phyloP scores from a whole-genome alignment of 2,113 vertebrate genomes.

The Scatophagus argus region DNA sequence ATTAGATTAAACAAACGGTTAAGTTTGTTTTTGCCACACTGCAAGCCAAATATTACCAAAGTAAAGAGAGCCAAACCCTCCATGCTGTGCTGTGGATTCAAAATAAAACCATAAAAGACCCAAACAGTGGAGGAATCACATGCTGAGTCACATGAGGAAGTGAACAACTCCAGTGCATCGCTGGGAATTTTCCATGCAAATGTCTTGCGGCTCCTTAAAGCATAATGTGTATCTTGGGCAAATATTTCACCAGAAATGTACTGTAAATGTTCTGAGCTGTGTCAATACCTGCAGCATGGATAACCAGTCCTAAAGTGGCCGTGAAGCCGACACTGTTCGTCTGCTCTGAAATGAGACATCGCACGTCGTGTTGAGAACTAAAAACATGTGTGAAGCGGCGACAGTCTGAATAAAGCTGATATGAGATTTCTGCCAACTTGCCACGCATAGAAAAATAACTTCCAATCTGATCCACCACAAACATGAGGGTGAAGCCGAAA shows the following conservation, averaged over 20 bases:
- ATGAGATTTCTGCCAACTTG: constrained; percentile 44
- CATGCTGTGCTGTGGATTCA: neutral
- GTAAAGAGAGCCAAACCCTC: neutral
- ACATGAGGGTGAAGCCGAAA: constrained; percentile 86
- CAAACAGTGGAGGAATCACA: constrained; percentile 35
- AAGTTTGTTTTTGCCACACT: neutral
- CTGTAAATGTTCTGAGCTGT: neutral
- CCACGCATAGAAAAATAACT: constrained; percentile 78
- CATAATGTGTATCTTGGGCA: neutral
- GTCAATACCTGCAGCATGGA: constrained; percentile 85
- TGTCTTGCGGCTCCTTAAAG: neutral
- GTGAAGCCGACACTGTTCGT: constrained; percentile 75
- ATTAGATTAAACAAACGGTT: neutral
- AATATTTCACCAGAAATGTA: neutral
- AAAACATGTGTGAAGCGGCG: too few relatives aligned
- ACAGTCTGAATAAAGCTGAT: neutral
- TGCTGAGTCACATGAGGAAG: constrained; percentile 55
- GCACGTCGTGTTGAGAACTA: neutral
- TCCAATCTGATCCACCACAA: constrained; percentile 84
- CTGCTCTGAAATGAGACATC: constrained; percentile 71
- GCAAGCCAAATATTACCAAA: neutral
- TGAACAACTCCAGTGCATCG: neutral
- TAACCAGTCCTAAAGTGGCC: constrained; percentile 85
- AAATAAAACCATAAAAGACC: neutral
- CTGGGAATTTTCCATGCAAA: constrained; percentile 3